Percentiles rank a stretch among this genome's conserved stretches.
These are phyloP conservation scores for Pristionchus japonicus DNA, from an alignment of 2,888 invertebrate species.

Conservation along the genomic window DNA sequence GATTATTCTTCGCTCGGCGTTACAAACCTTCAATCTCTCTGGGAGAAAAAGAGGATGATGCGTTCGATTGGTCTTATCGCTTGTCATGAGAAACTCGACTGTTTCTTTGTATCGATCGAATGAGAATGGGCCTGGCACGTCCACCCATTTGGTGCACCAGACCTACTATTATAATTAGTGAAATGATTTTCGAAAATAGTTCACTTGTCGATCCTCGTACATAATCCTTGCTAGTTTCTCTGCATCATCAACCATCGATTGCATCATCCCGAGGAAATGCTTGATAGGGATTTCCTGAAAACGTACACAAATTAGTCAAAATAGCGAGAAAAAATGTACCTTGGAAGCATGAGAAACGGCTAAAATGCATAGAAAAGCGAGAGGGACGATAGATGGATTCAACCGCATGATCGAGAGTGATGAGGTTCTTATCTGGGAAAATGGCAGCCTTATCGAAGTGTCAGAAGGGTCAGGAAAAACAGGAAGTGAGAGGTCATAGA, in stretches of 20 bases:
- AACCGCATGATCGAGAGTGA: not conserved
- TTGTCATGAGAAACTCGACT: slow-evolving; percentile 1
- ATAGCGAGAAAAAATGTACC: not conserved
- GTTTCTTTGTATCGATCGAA: slow-evolving; percentile 43
- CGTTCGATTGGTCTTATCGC: slow-evolving; percentile 4
- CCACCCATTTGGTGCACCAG: slow-evolving; percentile 25
- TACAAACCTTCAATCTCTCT: slow-evolving; percentile 32
- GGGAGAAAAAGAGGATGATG: slow-evolving; percentile 31
- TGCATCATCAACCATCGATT: slow-evolving; percentile 27
- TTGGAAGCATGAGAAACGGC: not conserved
- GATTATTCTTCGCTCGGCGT: no score
- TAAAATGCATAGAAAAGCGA: not conserved
- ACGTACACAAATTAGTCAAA: no score
- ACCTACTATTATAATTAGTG: not conserved
- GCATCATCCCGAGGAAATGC: slow-evolving; percentile 36
- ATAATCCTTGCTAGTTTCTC: slow-evolving; percentile 29
- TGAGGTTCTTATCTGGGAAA: not conserved
- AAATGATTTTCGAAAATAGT: not conserved
- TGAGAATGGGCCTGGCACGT: slow-evolving; percentile 21
- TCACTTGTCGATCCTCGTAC: slow-evolving; percentile 36
- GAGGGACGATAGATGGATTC: not conserved
- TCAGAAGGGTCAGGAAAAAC: not conserved
- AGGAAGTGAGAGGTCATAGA: not conserved
- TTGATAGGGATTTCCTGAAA: not conserved
- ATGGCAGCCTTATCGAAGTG: not conserved